Conservation (phyloP, 2,113 vertebrate species). For the Labeo rohita region DNA sequence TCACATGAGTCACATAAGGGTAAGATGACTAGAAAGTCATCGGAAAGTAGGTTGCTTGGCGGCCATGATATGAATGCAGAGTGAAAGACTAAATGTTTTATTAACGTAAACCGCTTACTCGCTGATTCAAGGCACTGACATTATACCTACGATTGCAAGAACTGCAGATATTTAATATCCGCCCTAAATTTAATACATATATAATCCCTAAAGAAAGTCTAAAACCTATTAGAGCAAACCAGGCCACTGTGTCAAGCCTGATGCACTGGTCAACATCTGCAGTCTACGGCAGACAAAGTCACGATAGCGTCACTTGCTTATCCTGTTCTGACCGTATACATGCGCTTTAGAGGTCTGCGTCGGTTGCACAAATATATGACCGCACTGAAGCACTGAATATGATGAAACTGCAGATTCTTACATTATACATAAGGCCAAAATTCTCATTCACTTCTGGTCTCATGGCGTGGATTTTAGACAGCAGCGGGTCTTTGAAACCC, state of each 20-base stretch:
- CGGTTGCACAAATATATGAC: constrained; percentile 24
- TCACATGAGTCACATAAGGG: not conserved
- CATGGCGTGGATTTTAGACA: constrained; percentile 77
- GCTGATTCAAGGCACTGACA: not conserved
- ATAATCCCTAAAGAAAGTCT: not conserved
- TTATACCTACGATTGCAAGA: not conserved
- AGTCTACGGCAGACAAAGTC: not conserved
- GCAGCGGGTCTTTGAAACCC: constrained; percentile 91
- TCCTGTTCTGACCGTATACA: not conserved
- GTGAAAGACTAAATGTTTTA: not conserved
- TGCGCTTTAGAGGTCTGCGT: not conserved
- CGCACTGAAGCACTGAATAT: not conserved
- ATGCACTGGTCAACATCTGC: not conserved
- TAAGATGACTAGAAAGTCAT: not conserved
- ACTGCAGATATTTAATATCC: not conserved
- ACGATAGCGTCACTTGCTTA: not conserved
- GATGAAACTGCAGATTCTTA: constrained; percentile 62
- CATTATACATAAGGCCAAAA: constrained; percentile 93
- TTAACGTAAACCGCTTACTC: not conserved
- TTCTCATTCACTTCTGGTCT: constrained; percentile 77
- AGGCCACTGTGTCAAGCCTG: constrained; percentile 23
- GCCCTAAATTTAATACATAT: not conserved
- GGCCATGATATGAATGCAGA: not conserved
- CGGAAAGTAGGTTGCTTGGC: not conserved
- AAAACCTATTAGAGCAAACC: constrained; percentile 19